Evolutionary conservation across 2,888 invertebrate species (phyloP).

Genomic region (Busseola fusca): DNA sequence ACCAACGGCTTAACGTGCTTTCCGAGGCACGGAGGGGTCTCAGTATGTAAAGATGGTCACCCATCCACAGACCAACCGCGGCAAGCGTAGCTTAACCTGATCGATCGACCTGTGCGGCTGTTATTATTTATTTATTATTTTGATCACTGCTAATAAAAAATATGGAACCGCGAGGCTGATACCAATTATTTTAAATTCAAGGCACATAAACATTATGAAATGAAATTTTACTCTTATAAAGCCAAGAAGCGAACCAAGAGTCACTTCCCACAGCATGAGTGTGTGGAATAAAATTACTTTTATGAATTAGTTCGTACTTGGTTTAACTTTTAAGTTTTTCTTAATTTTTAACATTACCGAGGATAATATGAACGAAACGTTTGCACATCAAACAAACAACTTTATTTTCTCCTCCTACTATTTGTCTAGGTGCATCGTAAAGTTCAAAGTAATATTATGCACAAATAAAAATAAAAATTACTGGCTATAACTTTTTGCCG

Average conservation of each 20-base stretch:
- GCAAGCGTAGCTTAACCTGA: no score
- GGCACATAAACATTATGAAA: slow-evolving; percentile 10
- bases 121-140: no score
- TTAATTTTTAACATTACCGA: not conserved
- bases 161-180: no score
- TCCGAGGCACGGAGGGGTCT: no score
- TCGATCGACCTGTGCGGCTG: no score
- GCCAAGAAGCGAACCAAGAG: slow-evolving; percentile 5
- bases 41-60: no score
- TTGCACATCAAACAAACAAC: slow-evolving; percentile 2
- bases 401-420: not conserved
- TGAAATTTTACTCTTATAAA: slow-evolving; percentile 15
- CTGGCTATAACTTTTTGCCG: slow-evolving; percentile 32
- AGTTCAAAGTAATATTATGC: slow-evolving; percentile 14
- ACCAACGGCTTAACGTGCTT: no score
- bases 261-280: slow-evolving; percentile 10
- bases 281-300: slow-evolving; percentile 13
- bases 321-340: slow-evolving; percentile 4
- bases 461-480: slow-evolving; percentile 39
- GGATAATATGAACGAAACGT: slow-evolving; percentile 2
- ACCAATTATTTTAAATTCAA: no score
- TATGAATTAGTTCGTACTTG: slow-evolving; percentile 22
- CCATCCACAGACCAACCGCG: no score
- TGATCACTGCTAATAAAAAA: no score
- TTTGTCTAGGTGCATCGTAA: slow-evolving; percentile 18